Percentiles rank a stretch among this genome's conserved stretches.
These are phyloP conservation scores for Adelosebastes latens DNA, from an alignment of 2,797 vertebrate species.

Conservation along the genomic window DNA sequence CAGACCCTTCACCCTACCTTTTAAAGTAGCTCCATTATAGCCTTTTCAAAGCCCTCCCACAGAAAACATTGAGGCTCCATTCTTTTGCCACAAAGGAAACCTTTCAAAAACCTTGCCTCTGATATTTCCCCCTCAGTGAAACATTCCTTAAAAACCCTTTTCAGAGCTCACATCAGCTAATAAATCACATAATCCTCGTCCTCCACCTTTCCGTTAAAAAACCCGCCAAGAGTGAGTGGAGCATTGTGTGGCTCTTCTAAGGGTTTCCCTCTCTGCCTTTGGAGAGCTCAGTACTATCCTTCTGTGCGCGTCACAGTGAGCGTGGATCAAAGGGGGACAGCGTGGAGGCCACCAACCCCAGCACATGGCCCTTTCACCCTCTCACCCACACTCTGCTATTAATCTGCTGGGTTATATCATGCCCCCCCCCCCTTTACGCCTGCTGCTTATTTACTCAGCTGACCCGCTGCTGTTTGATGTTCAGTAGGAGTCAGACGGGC, in stretches of 20 bases:
- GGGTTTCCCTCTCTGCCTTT: constrained; percentile 51
- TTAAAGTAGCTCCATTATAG: constrained; percentile 49
- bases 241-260: constrained; percentile 72
- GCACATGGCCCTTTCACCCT: constrained; percentile 71
- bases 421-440: constrained; percentile 36
- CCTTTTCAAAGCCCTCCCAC: constrained; percentile 46
- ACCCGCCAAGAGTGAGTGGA: constrained; percentile 55
- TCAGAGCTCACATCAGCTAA: constrained; percentile 69
- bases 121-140: constrained; percentile 72
- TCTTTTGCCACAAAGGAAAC: constrained; percentile 71
- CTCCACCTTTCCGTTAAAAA: constrained; percentile 52
- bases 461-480: constrained; percentile 78
- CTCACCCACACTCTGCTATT: constrained; percentile 76
- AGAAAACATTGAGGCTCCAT: constrained; percentile 63
- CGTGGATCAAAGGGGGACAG: constrained; percentile 69
- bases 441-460: constrained; percentile 80
- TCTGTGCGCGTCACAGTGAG: constrained; percentile 50
- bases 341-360: constrained; percentile 62
- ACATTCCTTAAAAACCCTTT: constrained; percentile 66
- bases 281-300: constrained; percentile 53
- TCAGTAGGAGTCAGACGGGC: constrained; percentile 57
- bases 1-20: constrained; percentile 49
- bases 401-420: constrained; percentile 65
- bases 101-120: constrained; percentile 68
- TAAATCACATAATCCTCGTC: constrained; percentile 79